Percentiles rank a stretch among this genome's conserved stretches.
These are phyloP conservation scores for Eristalis intricaria DNA, from an alignment of 2,888 invertebrate species.

Conservation along the genomic window DNA sequence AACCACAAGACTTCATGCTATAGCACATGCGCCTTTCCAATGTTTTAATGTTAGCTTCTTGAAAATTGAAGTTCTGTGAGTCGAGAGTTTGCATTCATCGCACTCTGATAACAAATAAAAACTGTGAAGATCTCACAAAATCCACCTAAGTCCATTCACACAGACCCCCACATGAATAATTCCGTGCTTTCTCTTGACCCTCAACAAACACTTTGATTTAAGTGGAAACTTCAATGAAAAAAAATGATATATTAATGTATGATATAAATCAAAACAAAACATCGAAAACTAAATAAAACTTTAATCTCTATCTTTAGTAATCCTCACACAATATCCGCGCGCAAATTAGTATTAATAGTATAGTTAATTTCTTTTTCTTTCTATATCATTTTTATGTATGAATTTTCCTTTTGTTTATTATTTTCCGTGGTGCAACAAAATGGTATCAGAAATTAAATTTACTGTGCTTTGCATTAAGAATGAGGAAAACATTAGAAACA, in stretches of 20 bases:
- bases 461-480: slow-evolving; percentile 58
- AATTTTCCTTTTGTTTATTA: slow-evolving; percentile 26
- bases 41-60: not conserved
- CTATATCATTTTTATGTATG: not conserved
- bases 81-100: not conserved
- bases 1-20: not conserved
- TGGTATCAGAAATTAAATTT: slow-evolving; percentile 14
- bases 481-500: not conserved
- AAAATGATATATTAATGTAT: slow-evolving; percentile 8
- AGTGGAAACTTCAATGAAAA: not conserved
- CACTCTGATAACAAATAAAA: too few relatives aligned
- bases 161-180: not conserved
- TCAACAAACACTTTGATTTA: not conserved
- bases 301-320: slow-evolving; percentile 33
- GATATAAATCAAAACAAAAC: slow-evolving; percentile 24
- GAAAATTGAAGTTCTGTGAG: not conserved
- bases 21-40: not conserved
- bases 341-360: slow-evolving; percentile 66
- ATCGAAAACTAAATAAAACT: slow-evolving; percentile 34
- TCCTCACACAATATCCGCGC: slow-evolving; percentile 57
- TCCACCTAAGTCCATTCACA: not conserved
- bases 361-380: slow-evolving; percentile 34
- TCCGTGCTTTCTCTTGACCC: too few relatives aligned
- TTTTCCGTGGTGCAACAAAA: slow-evolving; percentile 56
- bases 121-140: not conserved